These are phyloP conservation scores for Gymnorhina tibicen DNA, from an alignment of 2,113 vertebrate genomes.

Conservation along the genomic window DNA sequence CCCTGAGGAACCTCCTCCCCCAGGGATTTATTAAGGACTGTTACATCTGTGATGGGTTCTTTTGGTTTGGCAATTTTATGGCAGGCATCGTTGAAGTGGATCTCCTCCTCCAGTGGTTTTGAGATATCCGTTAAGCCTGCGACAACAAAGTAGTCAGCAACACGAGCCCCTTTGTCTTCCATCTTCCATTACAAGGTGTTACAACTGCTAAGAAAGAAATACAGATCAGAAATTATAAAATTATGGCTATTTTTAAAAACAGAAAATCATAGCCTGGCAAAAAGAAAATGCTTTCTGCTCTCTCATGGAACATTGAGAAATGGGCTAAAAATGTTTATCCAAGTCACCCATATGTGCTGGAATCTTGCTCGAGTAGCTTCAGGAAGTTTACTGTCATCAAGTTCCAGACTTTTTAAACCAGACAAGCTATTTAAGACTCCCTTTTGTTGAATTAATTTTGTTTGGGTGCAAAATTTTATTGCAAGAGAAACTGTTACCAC, in stretches of 20 bases:
- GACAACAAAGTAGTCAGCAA: constrained; percentile 98
- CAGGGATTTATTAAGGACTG: constrained; percentile 91
- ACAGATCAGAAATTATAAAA: not conserved
- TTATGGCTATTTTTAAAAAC: not conserved
- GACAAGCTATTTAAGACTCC: not conserved
- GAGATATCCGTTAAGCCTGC: constrained; percentile 91
- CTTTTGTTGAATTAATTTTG: constrained; percentile 1
- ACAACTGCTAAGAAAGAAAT: constrained; percentile 50
- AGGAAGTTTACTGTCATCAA: constrained; percentile 3
- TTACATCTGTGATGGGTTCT: constrained; percentile 94
- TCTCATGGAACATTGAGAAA: not conserved
- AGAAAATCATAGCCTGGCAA: not conserved
- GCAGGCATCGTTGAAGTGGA: constrained; percentile 89
- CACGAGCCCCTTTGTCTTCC: constrained; percentile 97
- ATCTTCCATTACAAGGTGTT: constrained; percentile 87
- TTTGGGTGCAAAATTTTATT: not conserved
- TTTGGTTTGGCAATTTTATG: constrained; percentile 87
- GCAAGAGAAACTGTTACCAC: not conserved
- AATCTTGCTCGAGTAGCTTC: not conserved
- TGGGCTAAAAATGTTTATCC: not conserved
- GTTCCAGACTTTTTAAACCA: not conserved
- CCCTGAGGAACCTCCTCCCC: constrained; percentile 93
- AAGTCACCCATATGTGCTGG: not conserved
- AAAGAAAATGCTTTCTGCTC: not conserved
- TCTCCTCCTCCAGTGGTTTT: constrained; percentile 93